Evolutionary conservation across 2,113 vertebrate species (phyloP), one percentile per base, ranked within the genome.

Genomic region (Crotophaga sulcirostris): DNA sequence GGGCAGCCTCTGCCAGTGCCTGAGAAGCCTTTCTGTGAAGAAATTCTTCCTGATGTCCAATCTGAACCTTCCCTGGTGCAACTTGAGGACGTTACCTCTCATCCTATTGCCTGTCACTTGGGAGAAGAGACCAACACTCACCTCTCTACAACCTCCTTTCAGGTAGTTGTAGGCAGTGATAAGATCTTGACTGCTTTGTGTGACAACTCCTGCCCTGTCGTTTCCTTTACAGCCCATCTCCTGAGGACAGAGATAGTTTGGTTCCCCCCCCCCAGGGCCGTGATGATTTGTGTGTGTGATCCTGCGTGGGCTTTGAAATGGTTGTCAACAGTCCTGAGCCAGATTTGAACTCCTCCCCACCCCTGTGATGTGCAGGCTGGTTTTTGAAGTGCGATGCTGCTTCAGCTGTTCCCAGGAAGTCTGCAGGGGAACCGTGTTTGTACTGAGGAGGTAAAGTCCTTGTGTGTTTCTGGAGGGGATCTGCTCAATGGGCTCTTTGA

Each of bases 351-450:
- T 92, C 96, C 92, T 94, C 95, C 94, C 84, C 69, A 26, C 7
- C 49, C 79, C 92, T 97, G 92, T 96, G 95, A 96, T 92, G 95
- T 96, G 81, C 94, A 69, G 95, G 82, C 75, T 88, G 94, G 82
- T 87, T 69, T 96, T 96, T 96, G 95, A 96, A 96, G 96, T 96
- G 63, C 2, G 29, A 7, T 20, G 87, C 94, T 58, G 90, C 94
- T 89, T 94, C 94, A 84, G 92, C 95, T 96, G 93, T 96, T 94
- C 96, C 88, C 94, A 96, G 95, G 95, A 97, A 96, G 93, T 97
- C 96, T 89, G 79, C 87, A 92, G 95, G 97, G 94, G 94, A 97
- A 93, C 91, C 15, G 69, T 58, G 87, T 97, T 97, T 97, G 93
- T 93, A 85, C 93, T 94, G 95, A 96, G 62, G 72, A 97, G 97